Evolutionary conservation across 2,113 vertebrate species (phyloP).

Genomic region (Neotragus pygmaeus): DNA sequence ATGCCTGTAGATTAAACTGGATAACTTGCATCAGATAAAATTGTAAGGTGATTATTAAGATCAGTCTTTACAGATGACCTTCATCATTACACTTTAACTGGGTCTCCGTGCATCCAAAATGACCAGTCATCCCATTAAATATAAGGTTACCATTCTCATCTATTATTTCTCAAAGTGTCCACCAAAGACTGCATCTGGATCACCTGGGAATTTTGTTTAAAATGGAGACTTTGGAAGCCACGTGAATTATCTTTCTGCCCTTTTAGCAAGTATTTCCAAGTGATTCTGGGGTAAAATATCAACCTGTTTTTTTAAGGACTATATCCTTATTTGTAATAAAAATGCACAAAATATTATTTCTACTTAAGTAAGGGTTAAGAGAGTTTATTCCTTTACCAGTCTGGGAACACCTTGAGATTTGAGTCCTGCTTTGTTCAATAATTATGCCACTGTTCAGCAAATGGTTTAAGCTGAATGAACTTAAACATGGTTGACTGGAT

Average conservation of each 20-base stretch:
- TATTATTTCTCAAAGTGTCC: not conserved
- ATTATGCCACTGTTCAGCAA: not conserved
- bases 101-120: slow-evolving; percentile 24
- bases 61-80: slow-evolving; percentile 57
- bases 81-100: slow-evolving; percentile 45
- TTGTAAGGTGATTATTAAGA: slow-evolving; percentile 61
- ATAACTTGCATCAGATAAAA: slow-evolving; percentile 59
- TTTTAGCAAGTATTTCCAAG: slow-evolving; percentile 12
- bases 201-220: not conserved
- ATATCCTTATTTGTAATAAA: not conserved
- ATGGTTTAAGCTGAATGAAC: not conserved
- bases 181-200: slow-evolving; percentile 7
- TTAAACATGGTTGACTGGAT: not conserved
- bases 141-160: slow-evolving; percentile 14
- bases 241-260: not conserved
- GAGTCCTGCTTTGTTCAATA: slow-evolving; percentile 4
- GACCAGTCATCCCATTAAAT: slow-evolving; percentile 38
- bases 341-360: not conserved
- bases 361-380: not conserved
- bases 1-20: slow-evolving; percentile 45
- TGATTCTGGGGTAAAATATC: not conserved
- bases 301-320: not conserved
- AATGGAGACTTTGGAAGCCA: not conserved
- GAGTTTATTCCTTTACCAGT: not conserved
- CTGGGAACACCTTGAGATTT: not conserved